Evolutionary conservation across 2,797 vertebrate genomes (phyloP).

Genomic region (Pseudopleuronectes americanus): DNA sequence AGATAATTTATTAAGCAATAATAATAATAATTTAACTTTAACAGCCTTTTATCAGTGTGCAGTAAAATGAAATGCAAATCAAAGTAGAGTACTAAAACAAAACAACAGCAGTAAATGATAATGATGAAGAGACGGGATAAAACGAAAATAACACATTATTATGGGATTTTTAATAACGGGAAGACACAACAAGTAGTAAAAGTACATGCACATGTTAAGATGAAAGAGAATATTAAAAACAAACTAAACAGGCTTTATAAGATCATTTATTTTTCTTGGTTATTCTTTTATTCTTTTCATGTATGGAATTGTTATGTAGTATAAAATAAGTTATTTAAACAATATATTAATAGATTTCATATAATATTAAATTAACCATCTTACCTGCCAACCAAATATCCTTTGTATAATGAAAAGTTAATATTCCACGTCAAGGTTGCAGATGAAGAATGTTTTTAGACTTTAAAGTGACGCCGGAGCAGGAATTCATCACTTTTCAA

Average conservation of each 20-base stretch:
- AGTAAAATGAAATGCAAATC: not conserved
- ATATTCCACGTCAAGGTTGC: conserved; percentile 34
- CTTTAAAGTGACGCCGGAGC: not conserved
- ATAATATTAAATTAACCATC: conserved; percentile 22
- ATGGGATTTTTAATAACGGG: not conserved
- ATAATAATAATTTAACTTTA: not conserved
- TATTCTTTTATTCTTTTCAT: not conserved
- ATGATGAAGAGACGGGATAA: not conserved
- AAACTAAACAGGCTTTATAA: not conserved
- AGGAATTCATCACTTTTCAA: conserved; percentile 34
- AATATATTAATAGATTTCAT: conserved; percentile 17
- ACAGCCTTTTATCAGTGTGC: not conserved
- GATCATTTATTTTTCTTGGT: not conserved
- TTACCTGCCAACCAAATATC: not conserved
- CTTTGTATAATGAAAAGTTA: conserved; percentile 31
- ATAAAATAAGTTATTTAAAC: conserved; percentile 4
- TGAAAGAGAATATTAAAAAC: not conserved
- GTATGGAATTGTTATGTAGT: not conserved
- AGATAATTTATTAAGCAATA: not conserved
- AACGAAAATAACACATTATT: not conserved
- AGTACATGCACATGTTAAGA: not conserved
- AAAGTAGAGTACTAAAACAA: not conserved
- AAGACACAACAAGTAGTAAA: not conserved
- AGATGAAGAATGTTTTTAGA: conserved; percentile 24
- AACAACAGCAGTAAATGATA: not conserved